These are phyloP conservation scores for Coregonus clupeaformis DNA, from an alignment of 2,113 vertebrate genomes.

Conservation along the genomic window DNA sequence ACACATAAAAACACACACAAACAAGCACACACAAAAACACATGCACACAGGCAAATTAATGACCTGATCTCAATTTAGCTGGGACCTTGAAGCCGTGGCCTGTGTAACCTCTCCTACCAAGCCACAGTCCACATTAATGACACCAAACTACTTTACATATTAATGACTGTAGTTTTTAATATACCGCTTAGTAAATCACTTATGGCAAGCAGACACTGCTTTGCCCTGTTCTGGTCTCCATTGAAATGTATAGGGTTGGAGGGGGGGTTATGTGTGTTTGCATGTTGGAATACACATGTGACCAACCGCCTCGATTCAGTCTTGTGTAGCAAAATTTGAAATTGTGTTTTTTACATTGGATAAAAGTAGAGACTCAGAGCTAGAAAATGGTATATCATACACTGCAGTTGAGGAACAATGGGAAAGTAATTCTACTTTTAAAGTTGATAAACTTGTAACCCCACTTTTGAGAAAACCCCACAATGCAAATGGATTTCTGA, in stretches of 20 bases:
- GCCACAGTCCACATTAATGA: slow-evolving; percentile 68
- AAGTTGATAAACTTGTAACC: too few relatives aligned
- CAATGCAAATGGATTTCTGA: too few relatives aligned
- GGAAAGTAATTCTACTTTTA: too few relatives aligned
- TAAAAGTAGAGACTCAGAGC: too few relatives aligned
- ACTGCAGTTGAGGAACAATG: too few relatives aligned
- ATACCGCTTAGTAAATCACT: slow-evolving; percentile 69
- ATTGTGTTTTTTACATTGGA: too few relatives aligned
- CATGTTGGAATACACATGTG: too few relatives aligned
- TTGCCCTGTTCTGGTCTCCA: slow-evolving; percentile 58
- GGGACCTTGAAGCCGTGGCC: background rate
- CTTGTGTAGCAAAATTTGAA: too few relatives aligned
- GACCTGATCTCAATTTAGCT: slow-evolving; percentile 66
- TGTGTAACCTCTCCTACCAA: slow-evolving; percentile 31
- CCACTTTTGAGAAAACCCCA: too few relatives aligned
- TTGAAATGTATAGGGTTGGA: slow-evolving; percentile 63
- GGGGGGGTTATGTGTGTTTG: background rate
- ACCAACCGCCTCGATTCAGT: too few relatives aligned
- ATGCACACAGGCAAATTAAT: background rate
- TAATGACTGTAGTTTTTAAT: slow-evolving; percentile 75
- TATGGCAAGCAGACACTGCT: slow-evolving; percentile 49
- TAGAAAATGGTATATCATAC: too few relatives aligned
- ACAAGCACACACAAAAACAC: background rate
- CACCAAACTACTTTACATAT: slow-evolving; percentile 72
- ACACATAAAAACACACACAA: too few relatives aligned